Base-by-base conservation (phyloP, 1,140 invertebrate genomes). In the Drosophila kurseongensis region DNA sequence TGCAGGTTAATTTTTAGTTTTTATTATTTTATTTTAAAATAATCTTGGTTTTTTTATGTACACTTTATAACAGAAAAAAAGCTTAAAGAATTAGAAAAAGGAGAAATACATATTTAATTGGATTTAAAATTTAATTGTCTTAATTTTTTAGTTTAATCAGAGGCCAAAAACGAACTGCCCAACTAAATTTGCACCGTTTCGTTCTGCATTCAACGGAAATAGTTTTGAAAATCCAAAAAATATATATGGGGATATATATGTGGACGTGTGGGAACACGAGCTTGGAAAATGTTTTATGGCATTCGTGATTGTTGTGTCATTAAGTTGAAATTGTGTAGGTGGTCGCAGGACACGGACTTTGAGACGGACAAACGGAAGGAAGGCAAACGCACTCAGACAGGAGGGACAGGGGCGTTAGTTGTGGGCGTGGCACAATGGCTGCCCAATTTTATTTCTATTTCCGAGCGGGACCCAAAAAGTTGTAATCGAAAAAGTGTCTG, bases 281-380 rank as follows among this genome's bases (percentile, higher is more conserved):
- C 60, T 50, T 60, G 58, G 77, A 82, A 86, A 82, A 88, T 89
- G 84, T 88, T 88, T 88, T 88, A 88, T 89, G 84, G 84, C 72
- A 89, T 80, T 78, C 81, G 73, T 88, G 84, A 88, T 88, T 88
- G 84, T 88, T 88, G 84, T 88, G 84, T 88, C 84, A 88, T 88
- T 88, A 89, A 88, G 84, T 88, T 84, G 84, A 84, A 88, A 88
- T 88, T 88, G 84, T 89, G 75, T 88, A 83, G 83, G 83, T 88
- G 84, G 83, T 76, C 75, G 71, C 67, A 60, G 55, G 47, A 56
- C 65, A 76, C 56, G 69, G 42, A 48, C 51, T 36, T 36, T 16
- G n/a, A 18, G 50, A 18, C 35, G 23, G 40, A 60, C 56, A 55
- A 32, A 23, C 45, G 44, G 18, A 54, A 16, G 2, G 35, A 36